These are phyloP conservation scores for Xerus inauris DNA, from an alignment of 2,113 vertebrate species.

Conservation along the genomic window DNA sequence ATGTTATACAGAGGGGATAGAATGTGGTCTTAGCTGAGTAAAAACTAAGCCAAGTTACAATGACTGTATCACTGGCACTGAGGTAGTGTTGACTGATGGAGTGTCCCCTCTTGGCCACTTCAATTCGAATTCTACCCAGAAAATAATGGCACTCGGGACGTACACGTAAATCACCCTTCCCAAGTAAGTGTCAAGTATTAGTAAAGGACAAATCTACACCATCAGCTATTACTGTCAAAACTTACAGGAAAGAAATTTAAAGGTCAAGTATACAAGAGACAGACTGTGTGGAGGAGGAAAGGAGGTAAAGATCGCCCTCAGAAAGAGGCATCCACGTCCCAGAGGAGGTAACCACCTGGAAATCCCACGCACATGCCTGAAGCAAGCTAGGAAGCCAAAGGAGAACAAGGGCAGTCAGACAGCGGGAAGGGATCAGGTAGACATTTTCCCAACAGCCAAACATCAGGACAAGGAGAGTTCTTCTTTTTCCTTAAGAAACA, in stretches of 20 bases:
- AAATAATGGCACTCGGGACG: background rate
- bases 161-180: background rate
- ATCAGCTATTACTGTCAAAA: slow-evolving; percentile 48
- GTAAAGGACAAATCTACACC: slow-evolving; percentile 48
- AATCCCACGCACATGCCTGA: background rate
- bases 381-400: background rate
- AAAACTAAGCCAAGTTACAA: background rate
- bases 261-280: background rate
- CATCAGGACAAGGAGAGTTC: background rate
- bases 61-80: background rate
- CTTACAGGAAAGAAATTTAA: background rate
- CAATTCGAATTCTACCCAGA: background rate
- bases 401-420: background rate
- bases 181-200: background rate
- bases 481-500: slow-evolving; percentile 16
- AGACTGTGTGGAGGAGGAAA: slow-evolving; percentile 28
- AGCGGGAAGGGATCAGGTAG: background rate
- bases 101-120: background rate
- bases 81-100: background rate
- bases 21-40: background rate
- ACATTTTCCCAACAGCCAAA: slow-evolving; percentile 32
- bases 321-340: slow-evolving; percentile 4
- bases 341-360: slow-evolving; percentile 50
- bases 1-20: background rate
- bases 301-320: slow-evolving; percentile 14